These are phyloP conservation scores for Pectinophora gossypiella DNA, from an alignment of 1,140 invertebrate genomes.

Conservation along the genomic window DNA sequence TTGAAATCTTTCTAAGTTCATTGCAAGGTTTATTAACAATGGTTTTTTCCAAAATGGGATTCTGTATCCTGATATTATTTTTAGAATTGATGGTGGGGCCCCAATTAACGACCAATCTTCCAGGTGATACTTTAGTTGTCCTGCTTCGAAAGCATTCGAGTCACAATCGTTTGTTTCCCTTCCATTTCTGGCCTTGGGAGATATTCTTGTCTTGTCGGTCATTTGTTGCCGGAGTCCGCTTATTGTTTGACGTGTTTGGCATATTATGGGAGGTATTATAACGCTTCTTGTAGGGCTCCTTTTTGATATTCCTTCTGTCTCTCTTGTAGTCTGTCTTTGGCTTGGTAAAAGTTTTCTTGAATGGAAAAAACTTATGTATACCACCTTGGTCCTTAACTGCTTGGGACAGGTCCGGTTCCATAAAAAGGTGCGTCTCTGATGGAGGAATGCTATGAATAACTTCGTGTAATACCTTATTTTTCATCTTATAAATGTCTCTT, in stretches of 20 bases:
- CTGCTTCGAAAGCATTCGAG: no score
- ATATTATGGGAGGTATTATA: background rate
- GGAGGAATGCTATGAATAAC: slow-evolving; percentile 7
- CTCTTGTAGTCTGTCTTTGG: background rate
- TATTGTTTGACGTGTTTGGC: background rate
- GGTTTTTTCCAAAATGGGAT: background rate
- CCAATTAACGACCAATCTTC: no score
- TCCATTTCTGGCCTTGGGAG: no score
- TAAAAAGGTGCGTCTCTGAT: slow-evolving; percentile 3
- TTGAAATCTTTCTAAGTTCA: background rate
- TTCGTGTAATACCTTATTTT: background rate
- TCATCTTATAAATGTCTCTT: background rate
- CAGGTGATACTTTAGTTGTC: no score
- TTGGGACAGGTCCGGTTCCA: slow-evolving; percentile 1
- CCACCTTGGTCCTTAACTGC: slow-evolving; percentile 6
- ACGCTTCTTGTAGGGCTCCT: background rate
- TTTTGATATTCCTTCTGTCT: background rate
- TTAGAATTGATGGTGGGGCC: no score
- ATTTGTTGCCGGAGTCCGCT: background rate
- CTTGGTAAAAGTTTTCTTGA: background rate
- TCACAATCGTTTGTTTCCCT: no score
- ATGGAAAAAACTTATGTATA: slow-evolving; percentile 7
- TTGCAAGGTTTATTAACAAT: background rate
- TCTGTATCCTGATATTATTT: background rate
- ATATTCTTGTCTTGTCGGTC: background rate